phyloP scores from a whole-genome alignment of 2,113 vertebrate species.

The mouse (Mus musculus) region DNA sequence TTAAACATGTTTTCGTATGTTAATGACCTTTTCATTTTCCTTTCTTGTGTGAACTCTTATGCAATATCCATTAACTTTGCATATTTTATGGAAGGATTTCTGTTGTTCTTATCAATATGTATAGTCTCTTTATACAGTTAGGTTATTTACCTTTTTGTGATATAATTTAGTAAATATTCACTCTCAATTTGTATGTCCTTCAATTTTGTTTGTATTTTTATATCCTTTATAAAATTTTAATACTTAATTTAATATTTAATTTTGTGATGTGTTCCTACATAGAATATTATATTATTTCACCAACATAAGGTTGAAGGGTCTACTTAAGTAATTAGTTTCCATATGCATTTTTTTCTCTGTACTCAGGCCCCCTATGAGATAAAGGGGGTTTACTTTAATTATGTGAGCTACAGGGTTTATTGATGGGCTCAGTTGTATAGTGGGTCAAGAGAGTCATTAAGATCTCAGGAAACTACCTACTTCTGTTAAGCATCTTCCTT shows the following conservation, averaged over 20 bases:
- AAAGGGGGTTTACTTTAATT: neutral
- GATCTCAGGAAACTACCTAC: neutral
- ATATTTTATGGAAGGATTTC: neutral
- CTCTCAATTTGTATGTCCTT: neutral
- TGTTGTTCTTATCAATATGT: neutral
- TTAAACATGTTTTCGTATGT: neutral
- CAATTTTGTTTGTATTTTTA: constrained; percentile 22
- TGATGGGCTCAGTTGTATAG: neutral
- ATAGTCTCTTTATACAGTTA: neutral
- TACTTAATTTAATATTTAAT: constrained; percentile 51
- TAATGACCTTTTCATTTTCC: neutral
- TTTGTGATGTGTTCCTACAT: neutral
- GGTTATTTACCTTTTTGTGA: neutral
- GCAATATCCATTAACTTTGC: neutral
- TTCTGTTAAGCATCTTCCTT: neutral
- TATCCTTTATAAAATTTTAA: constrained; percentile 15
- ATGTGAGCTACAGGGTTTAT: neutral
- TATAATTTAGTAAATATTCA: constrained; percentile 29
- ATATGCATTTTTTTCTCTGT: neutral
- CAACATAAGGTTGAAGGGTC: neutral
- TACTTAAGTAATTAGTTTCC: neutral
- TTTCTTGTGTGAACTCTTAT: neutral
- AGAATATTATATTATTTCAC: neutral
- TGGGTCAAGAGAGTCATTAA: neutral
- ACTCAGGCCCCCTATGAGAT: neutral